Evolutionary conservation across 2,797 vertebrate genomes (phyloP).

Genomic region (Pristis pectinata): DNA sequence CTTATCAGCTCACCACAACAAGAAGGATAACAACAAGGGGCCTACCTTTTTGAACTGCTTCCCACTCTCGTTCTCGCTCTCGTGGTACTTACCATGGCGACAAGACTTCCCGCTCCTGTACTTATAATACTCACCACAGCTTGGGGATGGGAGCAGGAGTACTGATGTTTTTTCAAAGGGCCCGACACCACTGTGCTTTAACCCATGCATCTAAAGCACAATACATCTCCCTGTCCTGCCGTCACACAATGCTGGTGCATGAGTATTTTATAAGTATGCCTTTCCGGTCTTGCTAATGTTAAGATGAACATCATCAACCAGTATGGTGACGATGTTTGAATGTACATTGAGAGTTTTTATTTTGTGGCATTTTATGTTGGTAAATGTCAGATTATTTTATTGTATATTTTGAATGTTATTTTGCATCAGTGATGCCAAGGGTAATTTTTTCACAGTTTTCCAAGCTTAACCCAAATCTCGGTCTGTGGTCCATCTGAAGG

Average conservation of each 20-base stretch:
- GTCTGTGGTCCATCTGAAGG: background rate
- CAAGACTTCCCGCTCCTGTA: too few species aligned
- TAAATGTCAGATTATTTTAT: conserved; percentile 3
- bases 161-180: too few species aligned
- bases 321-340: background rate
- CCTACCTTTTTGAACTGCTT: too few species aligned
- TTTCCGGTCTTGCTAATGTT: background rate
- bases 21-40: too few species aligned
- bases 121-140: too few species aligned
- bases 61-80: too few species aligned
- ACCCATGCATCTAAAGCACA: background rate
- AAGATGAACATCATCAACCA: background rate
- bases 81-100: too few species aligned
- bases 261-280: background rate
- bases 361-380: background rate
- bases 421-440: background rate
- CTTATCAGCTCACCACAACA: too few species aligned
- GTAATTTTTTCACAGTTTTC: background rate
- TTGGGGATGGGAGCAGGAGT: too few species aligned
- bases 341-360: background rate
- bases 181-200: background rate
- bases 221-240: background rate
- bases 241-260: background rate
- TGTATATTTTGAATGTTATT: background rate
- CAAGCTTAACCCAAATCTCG: background rate